Evolutionary conservation across 2,888 invertebrate genomes (phyloP).

Genomic region (Drosophila atripex): DNA sequence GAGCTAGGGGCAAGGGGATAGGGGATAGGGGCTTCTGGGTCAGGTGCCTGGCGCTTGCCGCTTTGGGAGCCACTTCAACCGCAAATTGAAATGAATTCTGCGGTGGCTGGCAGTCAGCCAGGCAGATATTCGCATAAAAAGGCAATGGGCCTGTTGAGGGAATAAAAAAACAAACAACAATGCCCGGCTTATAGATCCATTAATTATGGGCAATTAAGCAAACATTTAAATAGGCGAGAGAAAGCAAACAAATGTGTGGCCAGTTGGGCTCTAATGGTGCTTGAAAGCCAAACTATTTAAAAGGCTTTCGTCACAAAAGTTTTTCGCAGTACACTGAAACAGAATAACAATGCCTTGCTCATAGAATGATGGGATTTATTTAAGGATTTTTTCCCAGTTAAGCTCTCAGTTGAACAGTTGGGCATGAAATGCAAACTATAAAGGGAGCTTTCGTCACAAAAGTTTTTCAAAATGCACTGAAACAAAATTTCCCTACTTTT

Average conservation of each 20-base stretch:
- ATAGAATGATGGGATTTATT: too few relatives aligned
- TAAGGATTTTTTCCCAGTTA: too few relatives aligned
- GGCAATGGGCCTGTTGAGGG: neutral
- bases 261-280: slow-evolving; percentile 12
- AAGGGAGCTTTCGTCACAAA: too few relatives aligned
- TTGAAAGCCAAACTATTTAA: neutral
- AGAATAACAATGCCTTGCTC: too few relatives aligned
- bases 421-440: too few relatives aligned
- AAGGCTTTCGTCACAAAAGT: too few relatives aligned
- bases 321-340: neutral
- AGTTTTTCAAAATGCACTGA: too few relatives aligned
- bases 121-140: neutral
- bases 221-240: slow-evolving; percentile 29
- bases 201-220: slow-evolving; percentile 55
- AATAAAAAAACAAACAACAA: slow-evolving; percentile 4
- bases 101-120: slow-evolving; percentile 29
- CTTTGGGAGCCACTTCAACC: slow-evolving; percentile 32
- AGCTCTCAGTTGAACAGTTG: too few relatives aligned
- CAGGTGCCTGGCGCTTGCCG: slow-evolving; percentile 27
- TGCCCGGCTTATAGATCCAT: slow-evolving; percentile 35
- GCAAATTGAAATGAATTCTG: slow-evolving; percentile 60
- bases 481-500: neutral
- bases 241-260: slow-evolving; percentile 1
- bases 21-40: neutral
- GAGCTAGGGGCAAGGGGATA: neutral